Evolutionary conservation across 35 echinoderm and acorn worm genomes (phyloP), one percentile per base, ranked within the genome.

Genomic region (Amphiura filiformis): DNA sequence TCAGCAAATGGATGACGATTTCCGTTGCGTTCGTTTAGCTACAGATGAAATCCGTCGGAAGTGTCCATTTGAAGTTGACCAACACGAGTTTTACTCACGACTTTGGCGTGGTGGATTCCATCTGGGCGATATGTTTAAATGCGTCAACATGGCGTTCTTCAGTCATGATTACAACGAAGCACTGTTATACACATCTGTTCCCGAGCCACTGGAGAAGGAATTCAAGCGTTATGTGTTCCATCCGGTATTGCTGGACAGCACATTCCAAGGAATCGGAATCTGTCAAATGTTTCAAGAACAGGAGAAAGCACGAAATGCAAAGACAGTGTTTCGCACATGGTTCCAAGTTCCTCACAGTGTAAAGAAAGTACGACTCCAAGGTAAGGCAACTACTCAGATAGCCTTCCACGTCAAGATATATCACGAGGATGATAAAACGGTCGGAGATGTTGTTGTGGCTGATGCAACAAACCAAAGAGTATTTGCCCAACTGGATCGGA

Each of bases 251-350:
- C 84, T 98, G 31, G 96, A 98, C 65, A 86, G 84, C 7, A 85
- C 90, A 20, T 98, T 98, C 76, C 96, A 98, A 80, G 96, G 92
- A 28, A 91, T 94, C 91, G 96, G 92, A 36, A 91, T 98, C 33
- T 94, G 92, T 38, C 90, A 92, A 49, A 94, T 92, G 90, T 94
- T 92, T 47, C 86, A 88, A 41, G 89, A 94, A 75, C 89, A 91
- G 75, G 89, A 94, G 39, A 94, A 89, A 77, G 96, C 93, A 75
- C 33, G 92, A 34, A 65, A 32, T 15, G 83, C 86, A n/a, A 91
- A 94, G 39, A 39, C 38, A n/a, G 76, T 83, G 15, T 98, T 92
- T 41, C 57, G 80, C 32, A 92, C 89, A 28, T 90, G 87, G 89
- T 98, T 98, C 78, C 87, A 94, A 84, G 96, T 98, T 13, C 96